Evolutionary conservation across 1,140 invertebrate species (phyloP), one percentile per base, ranked within the genome.

Genomic region (Drosophila neocordata): DNA sequence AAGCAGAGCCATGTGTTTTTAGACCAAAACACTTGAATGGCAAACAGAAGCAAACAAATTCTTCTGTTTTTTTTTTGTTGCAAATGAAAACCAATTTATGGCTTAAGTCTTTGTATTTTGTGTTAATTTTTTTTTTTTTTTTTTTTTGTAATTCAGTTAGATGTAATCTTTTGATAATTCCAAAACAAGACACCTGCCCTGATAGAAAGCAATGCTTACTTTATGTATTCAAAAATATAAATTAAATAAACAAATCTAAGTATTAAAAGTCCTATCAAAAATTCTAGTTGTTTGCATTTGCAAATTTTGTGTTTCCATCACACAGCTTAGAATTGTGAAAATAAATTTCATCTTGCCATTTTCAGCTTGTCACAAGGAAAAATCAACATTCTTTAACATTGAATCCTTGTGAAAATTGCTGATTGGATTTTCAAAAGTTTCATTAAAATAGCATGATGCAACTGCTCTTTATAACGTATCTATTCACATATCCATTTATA

Each of bases 81-180:
- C 22, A 31, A 48, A 59, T 22, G 24, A 48, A 66, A 69, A 83
- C 24, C 65, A 83, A 79, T 73, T 80, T 63, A 27, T 64, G 51
- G 31, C 22, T 44, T 9, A 65, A 68, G n/a, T 48, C 41, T 48
- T 48, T 48, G 1, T 48, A 41, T 52, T 65, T 24, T 24, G n/a
- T n/a, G n/a, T n/a, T n/a, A n/a, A n/a, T 24, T 24, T 24, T 24
- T 24, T 24, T 4, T 0, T 24, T 24, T 24, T 24, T 24, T 24
- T 76, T 65, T 66, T 68, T 73, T 9, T 48, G 15, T 48, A 84
- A 79, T 85, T 80, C 55, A 66, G 74, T 77, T 87, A 74, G 13
- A 41, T n/a, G 27, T 67, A 67, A 57, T 58, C 58, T 37, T 51
- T 56, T 48, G 9, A 20, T 15, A 48, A 48, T 48, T 48, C 15